These are phyloP conservation scores for Chaetura pelagica DNA, from an alignment of 2,113 vertebrate genomes.

Conservation along the genomic window DNA sequence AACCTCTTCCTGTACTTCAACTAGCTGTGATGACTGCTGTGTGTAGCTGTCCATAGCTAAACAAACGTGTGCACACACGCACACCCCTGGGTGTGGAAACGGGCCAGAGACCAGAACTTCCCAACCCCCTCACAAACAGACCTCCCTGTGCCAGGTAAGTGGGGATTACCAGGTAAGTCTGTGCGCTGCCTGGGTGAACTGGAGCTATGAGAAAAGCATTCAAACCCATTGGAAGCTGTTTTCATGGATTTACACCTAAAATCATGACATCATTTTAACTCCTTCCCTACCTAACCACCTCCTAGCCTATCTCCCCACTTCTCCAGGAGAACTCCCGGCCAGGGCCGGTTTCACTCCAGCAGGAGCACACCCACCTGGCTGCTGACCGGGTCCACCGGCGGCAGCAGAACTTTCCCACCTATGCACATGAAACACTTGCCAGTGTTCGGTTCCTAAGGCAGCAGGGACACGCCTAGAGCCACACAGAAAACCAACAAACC, in stretches of 20 bases:
- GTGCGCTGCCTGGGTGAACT: rapidly evolving
- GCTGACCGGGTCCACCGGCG: not conserved
- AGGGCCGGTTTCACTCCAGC: not conserved
- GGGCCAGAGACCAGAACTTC: not conserved
- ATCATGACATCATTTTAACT: not conserved
- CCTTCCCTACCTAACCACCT: too few relatives aligned
- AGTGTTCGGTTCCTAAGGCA: not conserved
- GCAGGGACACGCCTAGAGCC: not conserved
- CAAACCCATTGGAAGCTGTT: not conserved
- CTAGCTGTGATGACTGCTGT: not conserved
- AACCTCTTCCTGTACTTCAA: not conserved
- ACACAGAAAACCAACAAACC: not conserved
- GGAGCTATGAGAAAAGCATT: not conserved
- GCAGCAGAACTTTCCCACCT: not conserved
- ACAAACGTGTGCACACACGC: not conserved
- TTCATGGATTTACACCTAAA: not conserved
- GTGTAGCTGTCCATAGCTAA: not conserved
- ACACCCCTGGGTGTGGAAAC: not conserved
- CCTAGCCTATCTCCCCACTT: not conserved
- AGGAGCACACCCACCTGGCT: not conserved
- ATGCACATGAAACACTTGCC: not conserved
- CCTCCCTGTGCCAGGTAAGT: not conserved
- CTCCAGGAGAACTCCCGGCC: not conserved
- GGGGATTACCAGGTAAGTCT: not conserved
- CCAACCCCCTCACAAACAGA: not conserved